Base-by-base conservation (phyloP, 2,888 invertebrate genomes). In the Drosophila melanosoma region DNA sequence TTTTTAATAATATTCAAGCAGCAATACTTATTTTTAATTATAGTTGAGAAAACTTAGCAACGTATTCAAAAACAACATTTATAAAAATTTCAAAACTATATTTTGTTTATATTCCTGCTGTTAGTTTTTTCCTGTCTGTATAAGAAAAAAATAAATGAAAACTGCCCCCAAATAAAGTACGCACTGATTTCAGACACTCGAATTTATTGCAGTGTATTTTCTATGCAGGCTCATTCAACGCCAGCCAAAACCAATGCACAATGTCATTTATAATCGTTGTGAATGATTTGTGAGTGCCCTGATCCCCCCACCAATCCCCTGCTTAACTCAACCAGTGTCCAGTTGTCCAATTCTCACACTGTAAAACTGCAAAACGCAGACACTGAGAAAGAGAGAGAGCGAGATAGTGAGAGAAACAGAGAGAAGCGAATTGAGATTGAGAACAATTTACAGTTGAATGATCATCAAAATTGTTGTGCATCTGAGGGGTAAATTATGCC, bases 251-350 rank as follows among this genome's bases (percentile, higher is more conserved):
- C 49, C 57, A 72, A 88, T 67, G 80, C 89, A 45, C 20, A 86
- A 86, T 90, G 84, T 89, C 89, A 90, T 87, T 90, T 90, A 88
- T 90, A 89, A 90, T 87, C 87, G 87, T 87, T 90, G 87, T 60
- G 76, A 48, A 49, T 71, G 74, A 51, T 69, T 59, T 54, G 60
- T 69, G 62, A 33, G 32, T 26, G 23, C 45, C n/a, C n/a, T n/a
- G 17, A 15, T 23, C 56, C 8, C 15, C 69, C 69, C 17, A 12
- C 11, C 69, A 45, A 26, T 51, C 10, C 12, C 20, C 45, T 11
- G 35, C 2, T 10, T 57, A 20, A 49, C 10, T 45, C 49, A 56
- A 20, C 61, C 79, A 61, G 20, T 77, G 81, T 79, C 76, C 74
- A 73, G 74, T 73, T 65, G 65, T 64, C 49, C 61, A 57, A 71